Percentiles rank a stretch among this genome's conserved stretches.
phyloP scores from a whole-genome alignment of 2,888 invertebrate species.

The Tupiocoris notatus region DNA sequence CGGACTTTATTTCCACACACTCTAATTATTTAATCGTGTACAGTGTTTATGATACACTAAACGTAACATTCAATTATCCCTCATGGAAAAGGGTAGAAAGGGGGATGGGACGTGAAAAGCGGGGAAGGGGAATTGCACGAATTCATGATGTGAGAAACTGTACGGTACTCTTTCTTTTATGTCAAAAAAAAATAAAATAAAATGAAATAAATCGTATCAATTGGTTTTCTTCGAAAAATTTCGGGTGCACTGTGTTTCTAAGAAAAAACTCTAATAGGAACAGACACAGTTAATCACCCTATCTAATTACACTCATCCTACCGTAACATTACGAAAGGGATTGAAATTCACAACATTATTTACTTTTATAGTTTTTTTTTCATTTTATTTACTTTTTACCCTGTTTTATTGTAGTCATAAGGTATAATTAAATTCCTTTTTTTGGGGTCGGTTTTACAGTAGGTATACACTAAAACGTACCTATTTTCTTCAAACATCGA shows the following conservation, averaged over 20 bases:
- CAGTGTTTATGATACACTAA: conserved; percentile 46
- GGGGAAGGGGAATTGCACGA: conserved; percentile 43
- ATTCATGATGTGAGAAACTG: conserved; percentile 31
- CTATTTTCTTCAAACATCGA: conserved; percentile 23
- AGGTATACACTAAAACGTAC: conserved; percentile 6
- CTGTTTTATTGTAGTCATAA: conserved; percentile 41
- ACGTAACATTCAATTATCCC: conserved; percentile 47
- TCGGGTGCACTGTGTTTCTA: conserved; percentile 46
- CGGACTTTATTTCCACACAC: conserved; percentile 42
- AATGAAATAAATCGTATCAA: too few species aligned
- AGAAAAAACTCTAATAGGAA: conserved; percentile 46
- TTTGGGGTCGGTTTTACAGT: conserved; percentile 18
- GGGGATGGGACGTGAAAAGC: conserved; percentile 7
- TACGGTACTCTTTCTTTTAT: conserved; percentile 19
- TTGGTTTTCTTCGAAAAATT: background rate
- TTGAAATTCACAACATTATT: conserved; percentile 33
- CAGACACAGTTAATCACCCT: conserved; percentile 44
- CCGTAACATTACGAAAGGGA: conserved; percentile 34
- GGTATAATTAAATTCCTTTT: conserved; percentile 27
- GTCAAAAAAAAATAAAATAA: too few species aligned
- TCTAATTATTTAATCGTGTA: conserved; percentile 43
- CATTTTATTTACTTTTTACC: conserved; percentile 42
- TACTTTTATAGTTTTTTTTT: conserved; percentile 1
- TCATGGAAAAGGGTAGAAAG: conserved; percentile 16
- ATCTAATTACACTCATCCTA: conserved; percentile 40